phyloP scores from a whole-genome alignment of 2,113 vertebrate species.

The Rhinoderma darwinii region DNA sequence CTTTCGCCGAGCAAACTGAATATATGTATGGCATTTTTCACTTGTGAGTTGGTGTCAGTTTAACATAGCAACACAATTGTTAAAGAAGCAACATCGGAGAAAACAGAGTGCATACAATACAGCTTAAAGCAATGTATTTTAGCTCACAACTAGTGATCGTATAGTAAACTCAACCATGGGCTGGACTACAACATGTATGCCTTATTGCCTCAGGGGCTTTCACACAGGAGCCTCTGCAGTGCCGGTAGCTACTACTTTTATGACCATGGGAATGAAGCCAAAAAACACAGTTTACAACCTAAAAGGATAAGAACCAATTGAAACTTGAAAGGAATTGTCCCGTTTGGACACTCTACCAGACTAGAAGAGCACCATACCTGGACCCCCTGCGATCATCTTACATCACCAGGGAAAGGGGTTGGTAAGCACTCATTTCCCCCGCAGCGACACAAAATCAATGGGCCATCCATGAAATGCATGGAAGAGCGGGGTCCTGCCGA shows the following conservation, averaged over 20 bases:
- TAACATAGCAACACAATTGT: background rate
- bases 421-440: too few relatives aligned
- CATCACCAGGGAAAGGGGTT: too few relatives aligned
- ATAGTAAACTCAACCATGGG: background rate
- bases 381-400: too few relatives aligned
- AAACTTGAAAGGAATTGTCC: background rate
- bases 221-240: background rate
- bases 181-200: background rate
- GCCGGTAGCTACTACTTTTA: background rate
- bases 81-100: background rate
- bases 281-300: background rate
- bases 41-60: constrained; percentile 7
- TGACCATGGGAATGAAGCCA: background rate
- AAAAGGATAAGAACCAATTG: too few relatives aligned
- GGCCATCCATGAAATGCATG: too few relatives aligned
- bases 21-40: background rate
- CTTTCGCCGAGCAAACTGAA: constrained; percentile 1
- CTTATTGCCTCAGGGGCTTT: background rate
- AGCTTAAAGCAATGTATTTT: background rate
- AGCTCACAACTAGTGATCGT: background rate
- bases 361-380: too few relatives aligned
- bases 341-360: too few relatives aligned
- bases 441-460: too few relatives aligned
- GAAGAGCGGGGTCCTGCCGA: too few relatives aligned
- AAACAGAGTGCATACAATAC: background rate